A percentile compares a stretch with the other conserved stretches of the same genome.
Evolutionary conservation across 2,888 invertebrate species (phyloP).

Genomic region (Steromphala cineraria): DNA sequence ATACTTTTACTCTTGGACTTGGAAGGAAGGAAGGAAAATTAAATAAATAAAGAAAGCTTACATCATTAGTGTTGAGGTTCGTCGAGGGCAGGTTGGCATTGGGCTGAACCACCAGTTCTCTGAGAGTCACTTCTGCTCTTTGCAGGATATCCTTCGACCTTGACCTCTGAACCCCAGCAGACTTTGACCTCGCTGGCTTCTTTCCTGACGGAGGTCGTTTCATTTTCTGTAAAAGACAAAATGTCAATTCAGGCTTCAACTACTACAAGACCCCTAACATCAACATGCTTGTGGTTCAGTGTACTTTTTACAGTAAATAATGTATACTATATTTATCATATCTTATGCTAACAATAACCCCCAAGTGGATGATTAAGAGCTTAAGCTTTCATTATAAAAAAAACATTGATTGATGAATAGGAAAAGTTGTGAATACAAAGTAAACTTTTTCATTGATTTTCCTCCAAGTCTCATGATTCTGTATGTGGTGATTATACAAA

Average conservation of each 20-base stretch:
- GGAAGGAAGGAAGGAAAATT: no score
- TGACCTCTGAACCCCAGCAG: slow-evolving; percentile 29
- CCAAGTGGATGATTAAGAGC: no score
- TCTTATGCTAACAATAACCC: no score
- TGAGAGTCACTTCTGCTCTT: slow-evolving; percentile 42
- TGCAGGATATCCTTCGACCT: slow-evolving; percentile 44
- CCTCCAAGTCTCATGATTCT: no score
- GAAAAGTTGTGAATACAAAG: no score
- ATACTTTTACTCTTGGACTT: no score
- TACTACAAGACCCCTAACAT: background rate
- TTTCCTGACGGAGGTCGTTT: background rate
- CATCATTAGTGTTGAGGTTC: background rate
- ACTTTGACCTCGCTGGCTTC: slow-evolving; percentile 24
- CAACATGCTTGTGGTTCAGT: background rate
- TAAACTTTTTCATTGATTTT: no score
- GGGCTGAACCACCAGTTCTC: slow-evolving; percentile 44
- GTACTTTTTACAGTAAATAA: no score
- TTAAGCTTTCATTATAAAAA: no score
- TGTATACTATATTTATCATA: no score
- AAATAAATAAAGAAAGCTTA: background rate
- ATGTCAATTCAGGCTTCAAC: background rate
- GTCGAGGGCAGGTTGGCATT: background rate
- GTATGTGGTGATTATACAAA: no score
- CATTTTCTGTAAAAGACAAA: background rate
- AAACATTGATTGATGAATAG: no score